These are phyloP conservation scores for Phataginus tetradactyla DNA, from an alignment of 2,797 vertebrate genomes.

Conservation along the genomic window DNA sequence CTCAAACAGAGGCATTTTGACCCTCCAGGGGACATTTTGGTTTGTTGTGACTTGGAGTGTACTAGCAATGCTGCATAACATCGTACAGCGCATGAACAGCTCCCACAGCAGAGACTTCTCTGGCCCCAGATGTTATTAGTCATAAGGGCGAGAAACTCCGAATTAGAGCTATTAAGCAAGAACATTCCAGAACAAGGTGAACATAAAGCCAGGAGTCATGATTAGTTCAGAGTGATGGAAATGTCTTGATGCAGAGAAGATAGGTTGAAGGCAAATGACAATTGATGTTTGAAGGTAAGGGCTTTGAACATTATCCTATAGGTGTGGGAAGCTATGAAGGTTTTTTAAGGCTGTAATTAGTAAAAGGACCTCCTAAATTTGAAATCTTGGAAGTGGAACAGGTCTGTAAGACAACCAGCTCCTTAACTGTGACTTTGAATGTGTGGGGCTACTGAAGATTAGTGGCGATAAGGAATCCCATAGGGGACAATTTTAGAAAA, in stretches of 20 bases:
- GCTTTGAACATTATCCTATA: conserved; percentile 33
- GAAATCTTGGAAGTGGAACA: conserved; percentile 8
- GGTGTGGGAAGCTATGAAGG: conserved; percentile 46
- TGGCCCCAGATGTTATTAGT: background rate
- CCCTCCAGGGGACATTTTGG: background rate
- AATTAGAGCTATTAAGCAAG: conserved; percentile 25
- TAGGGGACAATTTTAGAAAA: background rate
- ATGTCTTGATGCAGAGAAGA: conserved; percentile 10
- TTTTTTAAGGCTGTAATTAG: conserved; percentile 41
- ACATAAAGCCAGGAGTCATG: conserved; percentile 34
- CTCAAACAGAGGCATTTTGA: background rate
- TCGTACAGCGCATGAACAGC: background rate
- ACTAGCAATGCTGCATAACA: background rate
- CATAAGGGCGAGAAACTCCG: background rate
- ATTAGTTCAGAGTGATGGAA: conserved; percentile 55
- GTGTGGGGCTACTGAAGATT: background rate
- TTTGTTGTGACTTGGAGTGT: background rate
- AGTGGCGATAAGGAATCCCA: background rate
- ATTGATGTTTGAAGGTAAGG: background rate
- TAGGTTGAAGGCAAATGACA: conserved; percentile 66
- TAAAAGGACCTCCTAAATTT: background rate
- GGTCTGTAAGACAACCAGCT: background rate
- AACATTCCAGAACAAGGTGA: conserved; percentile 30
- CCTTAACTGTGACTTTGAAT: background rate
- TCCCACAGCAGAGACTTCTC: background rate